Evolutionary conservation across 1,140 invertebrate species (phyloP).

Genomic region (Drosophila rufa): DNA sequence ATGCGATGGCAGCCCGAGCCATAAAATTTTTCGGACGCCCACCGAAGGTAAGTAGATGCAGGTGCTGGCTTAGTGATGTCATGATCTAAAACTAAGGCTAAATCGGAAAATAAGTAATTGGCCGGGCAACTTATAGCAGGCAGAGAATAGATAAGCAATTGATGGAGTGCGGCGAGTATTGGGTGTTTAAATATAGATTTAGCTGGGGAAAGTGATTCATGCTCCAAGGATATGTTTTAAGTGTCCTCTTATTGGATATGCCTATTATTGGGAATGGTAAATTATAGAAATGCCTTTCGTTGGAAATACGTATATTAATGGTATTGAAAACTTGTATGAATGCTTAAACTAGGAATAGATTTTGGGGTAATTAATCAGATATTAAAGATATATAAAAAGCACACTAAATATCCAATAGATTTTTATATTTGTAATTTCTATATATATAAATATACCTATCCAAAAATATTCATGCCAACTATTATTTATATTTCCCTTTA

Average conservation of each 20-base stretch:
- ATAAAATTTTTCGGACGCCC: slow-evolving; percentile 59
- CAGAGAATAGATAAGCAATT: slow-evolving; percentile 6
- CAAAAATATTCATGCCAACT: neutral
- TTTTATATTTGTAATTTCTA: too few species aligned
- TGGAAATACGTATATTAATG: neutral
- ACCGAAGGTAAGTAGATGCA: slow-evolving; percentile 51
- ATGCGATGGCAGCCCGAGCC: slow-evolving; percentile 54
- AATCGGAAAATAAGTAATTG: slow-evolving; percentile 22
- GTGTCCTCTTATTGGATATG: neutral
- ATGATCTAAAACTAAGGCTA: slow-evolving; percentile 8
- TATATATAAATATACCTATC: too few species aligned
- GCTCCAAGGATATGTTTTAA: neutral
- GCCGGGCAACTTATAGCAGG: neutral
- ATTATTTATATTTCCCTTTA: neutral
- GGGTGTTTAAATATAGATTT: slow-evolving; percentile 3
- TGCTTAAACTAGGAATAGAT: neutral
- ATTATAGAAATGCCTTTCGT: neutral
- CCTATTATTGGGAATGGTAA: neutral
- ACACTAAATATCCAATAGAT: too few species aligned
- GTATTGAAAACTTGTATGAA: neutral
- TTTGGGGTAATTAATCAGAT: neutral
- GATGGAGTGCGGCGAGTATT: slow-evolving; percentile 3
- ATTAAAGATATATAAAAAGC: too few species aligned
- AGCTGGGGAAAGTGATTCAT: neutral
- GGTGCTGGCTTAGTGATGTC: slow-evolving; percentile 39